Evolutionary conservation across 2,113 vertebrate genomes (phyloP), one percentile per base, ranked within the genome.

Genomic region (Dasyprocta punctata): DNA sequence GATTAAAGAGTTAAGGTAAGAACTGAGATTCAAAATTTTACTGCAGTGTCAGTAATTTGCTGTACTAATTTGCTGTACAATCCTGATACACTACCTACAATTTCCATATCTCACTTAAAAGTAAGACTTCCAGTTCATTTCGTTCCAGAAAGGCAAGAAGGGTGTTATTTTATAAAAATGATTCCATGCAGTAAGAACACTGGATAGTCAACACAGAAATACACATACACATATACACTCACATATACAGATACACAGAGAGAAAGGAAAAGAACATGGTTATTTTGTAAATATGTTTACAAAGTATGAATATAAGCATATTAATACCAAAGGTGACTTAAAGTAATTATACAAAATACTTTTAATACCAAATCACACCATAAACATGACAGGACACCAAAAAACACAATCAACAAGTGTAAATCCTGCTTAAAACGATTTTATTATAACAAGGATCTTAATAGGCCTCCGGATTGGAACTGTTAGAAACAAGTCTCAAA

Each of bases 1-100:
- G 52, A 84, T 77, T 89, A 92, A 69, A 91, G 38, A 92, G 49
- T 41, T 71, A 83, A 47, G 16, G 22, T 69, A 90, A 96, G 65
- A 89, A 95, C 30, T 30, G 49, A 93, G 60, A 96, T 69, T 96
- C 33, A 89, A 91, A 96, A 92, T 28, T 65, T 94, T 84, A 90
- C 36, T 85, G 75, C 7, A 38, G 75, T 56, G 8, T 73, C 41
- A 83, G 71, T 80, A n/a, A n/a, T n/a, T n/a, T n/a, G n/a, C n/a
- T n/a, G n/a, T n/a, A 63, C 13, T 80, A 81, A 95, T 71, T 78
- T 90, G 30, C 36, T 96, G 47, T 52, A 92, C 10, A 33, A 84
- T n/a, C 38, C 41, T 80, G 78, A 97, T 38, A 89, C 7, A 1
- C 22, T 95, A 44, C 38, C 87, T 95, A 90, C 28, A 67, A 92